Base-by-base conservation (phyloP, 2,888 invertebrate genomes). In the Hypercompe scribonia region DNA sequence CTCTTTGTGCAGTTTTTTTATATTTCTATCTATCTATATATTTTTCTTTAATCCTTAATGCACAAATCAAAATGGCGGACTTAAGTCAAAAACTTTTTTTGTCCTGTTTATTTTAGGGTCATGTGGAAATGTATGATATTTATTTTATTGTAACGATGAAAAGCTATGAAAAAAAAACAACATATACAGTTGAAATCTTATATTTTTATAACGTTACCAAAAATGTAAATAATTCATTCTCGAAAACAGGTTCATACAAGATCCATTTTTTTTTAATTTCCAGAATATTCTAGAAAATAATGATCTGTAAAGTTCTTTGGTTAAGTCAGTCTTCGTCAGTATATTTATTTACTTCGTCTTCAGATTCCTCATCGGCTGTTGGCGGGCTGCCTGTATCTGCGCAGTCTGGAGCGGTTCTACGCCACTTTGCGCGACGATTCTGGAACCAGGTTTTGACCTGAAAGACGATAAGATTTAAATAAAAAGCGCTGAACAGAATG, bases 391-490 rank as follows among this genome's bases (percentile, higher is more conserved):
- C 96, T 0, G 95, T 91, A 75, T 94, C 96, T 75, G 90, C 96
- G 73, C 90, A 91, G 85, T 90, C 93, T 34, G 92, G 96, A 70
- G 91, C 94, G 0, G 92, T 91, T 42, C 98, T 94, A 24, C 98
- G 96, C 97, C 97, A 98, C 92, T 98, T 98, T 21, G 98, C 98
- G 61, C 98, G 96, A 3, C 98, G 95, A 89, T 98, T 98, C 92
- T 98, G 98, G 90, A 97, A 98, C 97, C 97, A 97, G 0, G 98
- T 98, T 91, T 97, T 97, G 18, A 97, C 97, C 97, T 98, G 93
- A 78, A 36, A 11, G 42, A 10, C 5, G 15, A 54, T 0, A 61
- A 54, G 28, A 46, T 15, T 0, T 15, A 34, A 64, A 28, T 0
- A 34, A 33, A 15, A 5, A 46, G 21, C 10, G n/a, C 50, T 8